A percentile compares a stretch with the other conserved stretches of the same genome.
phyloP scores from a whole-genome alignment of 2,113 vertebrate species.

The Ellobius talpinus region DNA sequence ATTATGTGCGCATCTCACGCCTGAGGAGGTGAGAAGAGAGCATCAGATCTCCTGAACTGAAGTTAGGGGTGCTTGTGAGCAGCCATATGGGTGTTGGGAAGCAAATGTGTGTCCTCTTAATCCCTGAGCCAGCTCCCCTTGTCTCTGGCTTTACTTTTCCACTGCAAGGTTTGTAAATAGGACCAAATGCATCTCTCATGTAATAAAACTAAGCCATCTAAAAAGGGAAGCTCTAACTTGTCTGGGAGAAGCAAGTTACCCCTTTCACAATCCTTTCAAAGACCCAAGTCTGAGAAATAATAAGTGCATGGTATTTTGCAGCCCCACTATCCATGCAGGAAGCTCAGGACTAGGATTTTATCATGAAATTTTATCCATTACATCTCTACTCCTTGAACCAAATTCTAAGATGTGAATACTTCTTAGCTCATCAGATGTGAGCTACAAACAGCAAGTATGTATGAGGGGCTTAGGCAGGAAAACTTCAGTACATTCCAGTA shows the following conservation, averaged over 20 bases:
- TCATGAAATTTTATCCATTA: neutral
- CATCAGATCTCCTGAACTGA: neutral
- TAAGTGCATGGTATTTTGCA: neutral
- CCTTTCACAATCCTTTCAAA: constrained; percentile 29
- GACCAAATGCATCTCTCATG: neutral
- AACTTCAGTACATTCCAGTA: neutral
- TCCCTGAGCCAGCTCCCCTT: no score
- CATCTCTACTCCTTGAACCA: neutral
- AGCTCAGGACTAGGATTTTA: neutral
- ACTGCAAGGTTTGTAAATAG: neutral
- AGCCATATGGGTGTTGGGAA: neutral
- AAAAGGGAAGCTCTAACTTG: constrained; percentile 24
- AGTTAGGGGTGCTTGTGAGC: neutral
- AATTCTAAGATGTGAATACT: neutral
- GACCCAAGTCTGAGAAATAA: neutral
- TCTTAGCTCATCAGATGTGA: neutral
- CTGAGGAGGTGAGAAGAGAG: neutral
- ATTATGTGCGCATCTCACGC: neutral
- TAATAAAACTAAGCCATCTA: neutral
- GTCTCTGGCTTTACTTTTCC: constrained; percentile 1
- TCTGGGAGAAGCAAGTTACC: neutral
- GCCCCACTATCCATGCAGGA: neutral
- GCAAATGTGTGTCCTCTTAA: neutral
- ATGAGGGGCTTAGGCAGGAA: neutral
- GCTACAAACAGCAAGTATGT: neutral